Conservation (phyloP, 2,888 invertebrate genomes). For the Euplexia lucipara region DNA sequence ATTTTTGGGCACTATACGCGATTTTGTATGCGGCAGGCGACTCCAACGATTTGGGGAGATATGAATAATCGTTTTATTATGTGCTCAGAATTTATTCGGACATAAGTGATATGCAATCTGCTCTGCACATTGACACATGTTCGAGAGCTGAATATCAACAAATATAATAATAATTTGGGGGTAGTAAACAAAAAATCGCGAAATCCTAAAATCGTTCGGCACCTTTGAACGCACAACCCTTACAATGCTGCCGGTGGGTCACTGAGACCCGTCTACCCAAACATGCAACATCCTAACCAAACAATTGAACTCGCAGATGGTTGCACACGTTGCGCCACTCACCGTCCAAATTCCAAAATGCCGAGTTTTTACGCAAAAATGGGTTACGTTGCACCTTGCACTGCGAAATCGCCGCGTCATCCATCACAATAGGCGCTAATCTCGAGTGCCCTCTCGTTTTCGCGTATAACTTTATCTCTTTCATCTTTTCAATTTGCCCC, state of each 20-base stretch:
- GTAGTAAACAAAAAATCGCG: constrained; percentile 42
- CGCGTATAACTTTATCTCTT: constrained; percentile 68
- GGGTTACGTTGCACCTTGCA: constrained; percentile 88
- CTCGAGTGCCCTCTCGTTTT: constrained; percentile 74
- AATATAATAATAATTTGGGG: constrained; percentile 47
- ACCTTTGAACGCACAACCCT: constrained; percentile 81
- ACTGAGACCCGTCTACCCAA: constrained; percentile 71
- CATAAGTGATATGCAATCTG: constrained; percentile 47
- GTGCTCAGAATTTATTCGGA: constrained; percentile 48
- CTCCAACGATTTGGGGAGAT: constrained; percentile 51
- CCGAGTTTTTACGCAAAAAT: constrained; percentile 85
- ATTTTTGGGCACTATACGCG: constrained; percentile 56
- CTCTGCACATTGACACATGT: constrained; percentile 37
- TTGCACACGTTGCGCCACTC: constrained; percentile 84
- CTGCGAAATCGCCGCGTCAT: constrained; percentile 79
- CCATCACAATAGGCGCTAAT: constrained; percentile 83
- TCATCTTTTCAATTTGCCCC: constrained; percentile 75
- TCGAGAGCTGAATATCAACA: constrained; percentile 35
- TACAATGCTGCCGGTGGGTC: constrained; percentile 76
- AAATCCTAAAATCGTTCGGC: constrained; percentile 74
- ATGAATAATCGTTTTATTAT: constrained; percentile 60
- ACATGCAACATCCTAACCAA: constrained; percentile 84
- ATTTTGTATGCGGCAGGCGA: constrained; percentile 54
- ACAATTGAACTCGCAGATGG: constrained; percentile 85
- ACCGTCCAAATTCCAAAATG: constrained; percentile 80